These are phyloP conservation scores for Megalonaias nervosa DNA, from an alignment of 1,140 invertebrate species.

Conservation along the genomic window DNA sequence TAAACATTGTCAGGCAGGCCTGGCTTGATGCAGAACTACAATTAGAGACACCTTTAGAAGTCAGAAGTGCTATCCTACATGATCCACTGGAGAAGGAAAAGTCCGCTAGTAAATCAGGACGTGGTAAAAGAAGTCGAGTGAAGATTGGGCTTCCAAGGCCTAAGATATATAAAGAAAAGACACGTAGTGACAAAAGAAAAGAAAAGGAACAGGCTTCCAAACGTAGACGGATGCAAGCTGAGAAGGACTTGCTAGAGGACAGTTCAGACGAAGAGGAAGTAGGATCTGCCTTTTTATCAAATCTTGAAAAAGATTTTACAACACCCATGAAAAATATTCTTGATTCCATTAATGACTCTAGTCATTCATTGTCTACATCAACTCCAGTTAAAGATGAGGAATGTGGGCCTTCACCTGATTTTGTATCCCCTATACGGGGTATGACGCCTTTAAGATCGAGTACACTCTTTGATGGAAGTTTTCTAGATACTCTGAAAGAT, in stretches of 20 bases:
- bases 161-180: conserved; percentile 32
- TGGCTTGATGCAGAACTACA: conserved; percentile 22
- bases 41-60: conserved; percentile 1
- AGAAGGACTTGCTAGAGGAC: conserved; percentile 19
- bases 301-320: conserved; percentile 35
- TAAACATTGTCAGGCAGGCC: conserved; percentile 32
- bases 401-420: conserved; percentile 1
- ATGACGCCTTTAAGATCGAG: conserved; percentile 27
- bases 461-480: conserved; percentile 38
- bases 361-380: conserved; percentile 22
- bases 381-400: conserved; percentile 26
- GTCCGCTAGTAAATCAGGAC: not conserved
- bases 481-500: conserved; percentile 38
- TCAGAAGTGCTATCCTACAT: not conserved
- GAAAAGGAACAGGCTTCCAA: conserved; percentile 23
- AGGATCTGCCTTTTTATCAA: conserved; percentile 24
- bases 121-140: conserved; percentile 5
- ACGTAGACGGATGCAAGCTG: conserved; percentile 22
- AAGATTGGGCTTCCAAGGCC: conserved; percentile 42
- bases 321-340: conserved; percentile 20
- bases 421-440: conserved; percentile 35
- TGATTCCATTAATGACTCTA: conserved; percentile 5
- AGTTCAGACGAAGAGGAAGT: conserved; percentile 39
- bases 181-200: conserved; percentile 8
- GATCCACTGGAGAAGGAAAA: no score